Evolutionary conservation across 92 coral and sea anemone genomes (phyloP), one percentile per base, ranked within the genome.

Genomic region (Anthopleura xanthogrammica): DNA sequence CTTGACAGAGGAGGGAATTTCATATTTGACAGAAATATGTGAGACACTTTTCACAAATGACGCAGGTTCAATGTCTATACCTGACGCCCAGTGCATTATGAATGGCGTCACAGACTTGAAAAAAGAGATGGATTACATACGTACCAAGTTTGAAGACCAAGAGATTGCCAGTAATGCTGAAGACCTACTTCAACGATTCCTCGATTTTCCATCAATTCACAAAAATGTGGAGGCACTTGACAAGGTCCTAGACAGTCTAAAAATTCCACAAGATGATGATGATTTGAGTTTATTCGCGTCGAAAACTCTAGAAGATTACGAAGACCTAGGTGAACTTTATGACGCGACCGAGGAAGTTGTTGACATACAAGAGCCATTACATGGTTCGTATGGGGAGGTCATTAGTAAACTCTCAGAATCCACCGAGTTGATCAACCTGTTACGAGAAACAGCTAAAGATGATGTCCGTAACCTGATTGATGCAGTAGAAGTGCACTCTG

Each of bases 401-500:
- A 77, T 86, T 50, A 74, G 50, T 20, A 83, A 85, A 56, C 83
- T 92, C 64, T 86, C 90, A 65, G 83, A 85, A 4, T 85, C 95
- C 17, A 74, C 42, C 60, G 93, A 90, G 76, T 76, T 92, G 16
- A 40, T 90, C 36, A 75, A 82, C 14, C 81, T 92, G 12, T 72
- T 92, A 16, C 64, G 80, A 79, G 95, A 90, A 52, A 92, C 91
- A 41, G 90, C 88, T 46, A 46, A 78, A 56, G 95, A 92, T 16
- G 95, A 92, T 64, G 88, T 90, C 19, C 87, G 87, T 68, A 73
- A 90, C 19, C 86, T 92, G 7, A 92, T 92, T 36, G 95, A 92
- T 73, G 91, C 91, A 56, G 95, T 92, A 12, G 95, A 92, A 79
- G 95, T 90, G 55, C 91, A 87, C 68, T 92, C 92, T 7, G 95